Evolutionary conservation across 2,797 vertebrate genomes (phyloP).

Genomic region (Alauda arvensis): DNA sequence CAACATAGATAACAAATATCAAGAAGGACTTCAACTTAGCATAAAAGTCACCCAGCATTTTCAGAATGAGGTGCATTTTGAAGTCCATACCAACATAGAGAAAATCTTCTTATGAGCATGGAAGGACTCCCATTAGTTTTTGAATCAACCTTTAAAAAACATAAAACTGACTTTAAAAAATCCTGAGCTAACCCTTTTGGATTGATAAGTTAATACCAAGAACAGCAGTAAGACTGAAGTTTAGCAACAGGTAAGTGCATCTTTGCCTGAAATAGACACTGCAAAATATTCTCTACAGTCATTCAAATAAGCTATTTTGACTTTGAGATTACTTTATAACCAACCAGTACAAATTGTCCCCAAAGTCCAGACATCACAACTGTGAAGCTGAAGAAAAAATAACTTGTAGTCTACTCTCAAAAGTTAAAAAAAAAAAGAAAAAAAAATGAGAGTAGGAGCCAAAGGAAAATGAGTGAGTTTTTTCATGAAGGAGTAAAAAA

Average conservation of each 20-base stretch:
- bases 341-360: background rate
- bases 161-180: background rate
- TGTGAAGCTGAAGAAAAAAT: background rate
- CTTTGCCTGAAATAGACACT: background rate
- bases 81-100: background rate
- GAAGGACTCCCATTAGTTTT: background rate
- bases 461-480: background rate
- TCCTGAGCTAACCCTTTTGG: background rate
- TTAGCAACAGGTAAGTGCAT: background rate
- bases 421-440: background rate
- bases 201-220: rapidly evolving
- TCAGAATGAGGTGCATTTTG: background rate
- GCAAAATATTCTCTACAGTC: background rate
- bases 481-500: background rate
- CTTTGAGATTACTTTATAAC: background rate
- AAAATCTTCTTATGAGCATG: background rate
- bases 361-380: background rate
- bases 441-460: background rate
- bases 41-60: background rate
- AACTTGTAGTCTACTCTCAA: background rate
- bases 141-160: background rate
- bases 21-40: background rate
- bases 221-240: background rate
- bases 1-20: background rate
- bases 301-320: background rate